A percentile compares a stretch with the other conserved stretches of the same genome.
phyloP scores from a whole-genome alignment of 2,888 invertebrate genomes.

The Drosophila mimica region DNA sequence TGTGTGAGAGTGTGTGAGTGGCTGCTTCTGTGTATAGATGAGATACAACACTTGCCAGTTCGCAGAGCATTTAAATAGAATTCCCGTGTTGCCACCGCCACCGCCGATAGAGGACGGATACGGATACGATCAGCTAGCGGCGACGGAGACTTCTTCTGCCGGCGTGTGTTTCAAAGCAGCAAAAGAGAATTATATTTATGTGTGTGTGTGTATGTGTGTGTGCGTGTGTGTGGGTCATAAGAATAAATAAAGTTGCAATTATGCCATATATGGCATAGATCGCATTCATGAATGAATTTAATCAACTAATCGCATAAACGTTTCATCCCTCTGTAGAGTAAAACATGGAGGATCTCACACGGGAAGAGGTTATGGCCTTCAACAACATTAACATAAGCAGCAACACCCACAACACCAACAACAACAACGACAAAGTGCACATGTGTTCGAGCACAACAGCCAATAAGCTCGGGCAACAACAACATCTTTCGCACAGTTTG shows the following conservation, averaged over 20 bases:
- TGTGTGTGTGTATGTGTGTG: slow-evolving; percentile 1
- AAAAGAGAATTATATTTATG: slow-evolving; percentile 5
- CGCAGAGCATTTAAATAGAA: slow-evolving; percentile 72
- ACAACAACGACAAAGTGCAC: slow-evolving; percentile 25
- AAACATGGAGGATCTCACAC: slow-evolving; percentile 83
- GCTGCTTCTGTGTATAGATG: slow-evolving; percentile 29
- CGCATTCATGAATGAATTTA: not conserved
- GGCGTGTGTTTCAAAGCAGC: slow-evolving; percentile 40
- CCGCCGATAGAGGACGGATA: slow-evolving; percentile 50
- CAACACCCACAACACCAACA: slow-evolving; percentile 22
- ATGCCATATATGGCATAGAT: slow-evolving; percentile 5
- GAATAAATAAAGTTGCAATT: slow-evolving; percentile 9
- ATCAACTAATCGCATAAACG: not conserved
- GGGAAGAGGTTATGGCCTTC: slow-evolving; percentile 58
- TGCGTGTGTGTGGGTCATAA: slow-evolving; percentile 8
- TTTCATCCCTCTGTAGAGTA: slow-evolving; percentile 64
- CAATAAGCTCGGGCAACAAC: slow-evolving; percentile 31
- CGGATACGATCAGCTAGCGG: slow-evolving; percentile 43
- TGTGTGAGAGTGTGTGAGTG: slow-evolving; percentile 10
- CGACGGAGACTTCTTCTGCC: slow-evolving; percentile 38
- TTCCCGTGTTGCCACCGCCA: slow-evolving; percentile 57
- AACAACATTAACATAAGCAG: slow-evolving; percentile 34
- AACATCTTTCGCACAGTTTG: slow-evolving; percentile 18
- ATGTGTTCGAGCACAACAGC: slow-evolving; percentile 31
- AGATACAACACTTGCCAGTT: slow-evolving; percentile 68